Conservation (phyloP, 2,888 invertebrate species). For the Volucella inflata region DNA sequence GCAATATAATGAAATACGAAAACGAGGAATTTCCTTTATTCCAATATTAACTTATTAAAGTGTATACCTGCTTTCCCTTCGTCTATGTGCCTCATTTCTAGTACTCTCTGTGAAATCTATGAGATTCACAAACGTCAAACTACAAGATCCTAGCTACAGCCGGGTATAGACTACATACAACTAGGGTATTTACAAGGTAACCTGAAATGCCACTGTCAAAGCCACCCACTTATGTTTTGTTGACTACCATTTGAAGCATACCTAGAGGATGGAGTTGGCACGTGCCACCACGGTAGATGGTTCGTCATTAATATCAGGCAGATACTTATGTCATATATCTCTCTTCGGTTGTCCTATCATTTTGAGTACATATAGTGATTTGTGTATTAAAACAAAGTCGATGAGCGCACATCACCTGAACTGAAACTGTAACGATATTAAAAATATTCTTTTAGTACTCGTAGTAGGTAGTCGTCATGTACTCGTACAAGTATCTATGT, state of each 20-base stretch:
- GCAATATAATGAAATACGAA: slow-evolving; percentile 73
- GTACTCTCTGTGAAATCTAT: not conserved
- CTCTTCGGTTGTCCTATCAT: slow-evolving; percentile 17
- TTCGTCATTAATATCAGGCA: slow-evolving; percentile 25
- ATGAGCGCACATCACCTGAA: slow-evolving; percentile 55
- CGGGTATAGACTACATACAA: not conserved
- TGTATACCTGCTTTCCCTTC: slow-evolving; percentile 31
- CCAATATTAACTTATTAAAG: slow-evolving; percentile 75
- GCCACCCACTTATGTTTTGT: slow-evolving; percentile 32
- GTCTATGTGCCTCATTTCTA: not conserved
- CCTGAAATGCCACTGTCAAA: not conserved
- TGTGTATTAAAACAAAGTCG: not conserved
- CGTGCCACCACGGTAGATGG: slow-evolving; percentile 55
- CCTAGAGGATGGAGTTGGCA: slow-evolving; percentile 53
- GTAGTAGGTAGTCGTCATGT: slow-evolving; percentile 1
- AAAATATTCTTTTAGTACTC: slow-evolving; percentile 63
- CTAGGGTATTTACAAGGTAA: slow-evolving; percentile 10
- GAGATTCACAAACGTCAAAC: slow-evolving; percentile 11
- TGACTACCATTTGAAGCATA: slow-evolving; percentile 35
- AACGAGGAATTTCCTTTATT: slow-evolving; percentile 74
- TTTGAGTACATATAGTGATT: too few relatives aligned
- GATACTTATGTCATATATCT: not conserved
- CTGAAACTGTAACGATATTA: slow-evolving; percentile 51
- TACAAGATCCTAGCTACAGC: slow-evolving; percentile 36
- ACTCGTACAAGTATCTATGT: slow-evolving; percentile 12